Conservation (phyloP, 1,140 invertebrate genomes). For the Sycophila sp. region DNA sequence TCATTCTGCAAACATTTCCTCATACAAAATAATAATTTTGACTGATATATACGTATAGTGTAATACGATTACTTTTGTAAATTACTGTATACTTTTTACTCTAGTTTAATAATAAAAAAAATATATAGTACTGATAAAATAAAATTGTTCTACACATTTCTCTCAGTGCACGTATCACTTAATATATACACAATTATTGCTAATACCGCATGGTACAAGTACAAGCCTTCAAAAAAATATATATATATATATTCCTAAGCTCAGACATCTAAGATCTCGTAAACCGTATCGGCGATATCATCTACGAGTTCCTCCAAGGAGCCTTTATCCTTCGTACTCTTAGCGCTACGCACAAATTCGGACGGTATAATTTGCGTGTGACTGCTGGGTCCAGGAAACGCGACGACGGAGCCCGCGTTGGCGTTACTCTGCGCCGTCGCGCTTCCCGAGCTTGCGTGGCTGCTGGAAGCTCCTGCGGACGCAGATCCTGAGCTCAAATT, state of each 20-base stretch:
- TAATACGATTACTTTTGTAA: too few species aligned
- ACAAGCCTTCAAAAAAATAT: too few species aligned
- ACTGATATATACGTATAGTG: too few species aligned
- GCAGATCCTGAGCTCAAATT: conserved; percentile 44
- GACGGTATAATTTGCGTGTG: conserved; percentile 42
- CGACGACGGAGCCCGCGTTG: conserved; percentile 41
- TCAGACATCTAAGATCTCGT: not conserved
- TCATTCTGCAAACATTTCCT: too few species aligned
- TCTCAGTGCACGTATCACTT: too few species aligned
- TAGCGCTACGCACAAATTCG: conserved; percentile 49
- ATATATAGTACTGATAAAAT: too few species aligned
- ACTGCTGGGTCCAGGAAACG: conserved; percentile 38
- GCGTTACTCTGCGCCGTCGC: conserved; percentile 43
- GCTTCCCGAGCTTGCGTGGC: conserved; percentile 39
- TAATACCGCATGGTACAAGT: too few species aligned
- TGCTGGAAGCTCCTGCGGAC: conserved; percentile 38
- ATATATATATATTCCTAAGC: not conserved
- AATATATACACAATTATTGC: too few species aligned
- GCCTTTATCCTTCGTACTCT: not conserved
- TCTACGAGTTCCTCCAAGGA: conserved; percentile 26
- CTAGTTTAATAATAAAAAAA: too few species aligned
- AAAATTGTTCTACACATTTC: too few species aligned
- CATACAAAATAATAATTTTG: too few species aligned
- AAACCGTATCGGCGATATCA: conserved; percentile 43
- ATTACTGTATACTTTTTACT: too few species aligned